Percentiles rank a stretch among this genome's conserved stretches.
Conservation (phyloP, 1,140 invertebrate genomes). For the Brachionus sp. region DNA sequence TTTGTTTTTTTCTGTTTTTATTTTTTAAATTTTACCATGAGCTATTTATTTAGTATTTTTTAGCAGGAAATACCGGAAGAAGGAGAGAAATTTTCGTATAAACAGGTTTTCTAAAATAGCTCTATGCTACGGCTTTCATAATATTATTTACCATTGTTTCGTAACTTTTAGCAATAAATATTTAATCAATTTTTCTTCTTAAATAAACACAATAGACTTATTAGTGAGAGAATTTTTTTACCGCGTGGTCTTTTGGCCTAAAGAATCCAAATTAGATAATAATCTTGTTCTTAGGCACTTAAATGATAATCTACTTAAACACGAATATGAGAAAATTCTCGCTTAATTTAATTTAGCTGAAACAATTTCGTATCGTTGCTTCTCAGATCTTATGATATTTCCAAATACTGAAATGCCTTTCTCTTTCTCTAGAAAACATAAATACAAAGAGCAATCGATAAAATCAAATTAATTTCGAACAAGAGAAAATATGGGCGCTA, state of each 20-base stretch:
- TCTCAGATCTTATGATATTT: conserved; percentile 5
- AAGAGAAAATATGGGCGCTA: background rate
- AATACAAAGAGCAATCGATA: conserved; percentile 8
- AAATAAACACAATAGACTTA: background rate
- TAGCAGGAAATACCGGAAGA: background rate
- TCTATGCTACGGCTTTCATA: no score
- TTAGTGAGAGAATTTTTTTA: background rate
- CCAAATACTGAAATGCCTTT: conserved; percentile 10
- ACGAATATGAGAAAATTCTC: background rate
- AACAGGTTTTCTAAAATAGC: background rate
- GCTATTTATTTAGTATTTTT: background rate
- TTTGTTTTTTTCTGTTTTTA: background rate
- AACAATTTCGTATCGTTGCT: background rate
- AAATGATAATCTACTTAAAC: conserved; percentile 4
- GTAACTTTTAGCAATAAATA: background rate
- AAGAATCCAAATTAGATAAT: background rate
- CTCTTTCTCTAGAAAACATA: background rate
- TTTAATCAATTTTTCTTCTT: background rate
- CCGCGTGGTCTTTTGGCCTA: background rate
- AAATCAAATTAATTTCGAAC: conserved; percentile 16
- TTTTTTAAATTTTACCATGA: background rate
- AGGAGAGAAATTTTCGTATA: background rate
- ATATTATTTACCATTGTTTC: background rate
- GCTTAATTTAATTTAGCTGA: conserved; percentile 6
- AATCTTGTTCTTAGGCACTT: background rate